A percentile compares a stretch with the other conserved stretches of the same genome.
Evolutionary conservation across 2,797 vertebrate species (phyloP).

Genomic region (Huso huso): DNA sequence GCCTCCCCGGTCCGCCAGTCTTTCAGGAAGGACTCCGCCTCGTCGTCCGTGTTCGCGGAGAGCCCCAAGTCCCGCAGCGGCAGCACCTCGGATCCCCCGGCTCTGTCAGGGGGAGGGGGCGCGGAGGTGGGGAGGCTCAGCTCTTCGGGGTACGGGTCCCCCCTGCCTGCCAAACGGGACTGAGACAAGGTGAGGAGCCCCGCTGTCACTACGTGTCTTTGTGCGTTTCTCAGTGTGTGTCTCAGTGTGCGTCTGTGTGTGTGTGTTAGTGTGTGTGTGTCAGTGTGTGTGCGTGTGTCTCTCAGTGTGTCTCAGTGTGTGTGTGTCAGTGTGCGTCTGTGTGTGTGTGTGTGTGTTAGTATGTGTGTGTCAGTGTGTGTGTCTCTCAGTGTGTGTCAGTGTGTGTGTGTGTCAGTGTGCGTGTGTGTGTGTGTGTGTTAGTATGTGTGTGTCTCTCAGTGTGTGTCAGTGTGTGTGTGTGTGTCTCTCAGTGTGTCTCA

Average conservation of each 20-base stretch:
- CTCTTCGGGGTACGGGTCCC: conserved; percentile 67
- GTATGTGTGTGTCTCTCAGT: conserved; percentile 2
- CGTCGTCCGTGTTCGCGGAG: conserved; percentile 84
- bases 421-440: conserved; percentile 10
- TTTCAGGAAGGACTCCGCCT: conserved; percentile 91
- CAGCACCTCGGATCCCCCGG: conserved; percentile 74
- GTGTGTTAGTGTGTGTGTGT: neutral
- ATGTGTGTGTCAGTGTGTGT: neutral
- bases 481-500: conserved; percentile 15
- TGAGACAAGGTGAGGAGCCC: conserved; percentile 71
- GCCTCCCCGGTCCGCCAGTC: conserved; percentile 85
- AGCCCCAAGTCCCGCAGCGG: conserved; percentile 76
- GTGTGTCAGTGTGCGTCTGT: neutral
- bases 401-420: conserved; percentile 22
- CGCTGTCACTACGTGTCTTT: neutral
- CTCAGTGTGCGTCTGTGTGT: neutral
- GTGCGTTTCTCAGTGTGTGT: conserved; percentile 9
- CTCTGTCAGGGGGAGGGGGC: conserved; percentile 65
- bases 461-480: neutral
- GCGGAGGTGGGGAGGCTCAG: conserved; percentile 51
- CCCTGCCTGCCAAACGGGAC: conserved; percentile 74
- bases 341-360: neutral
- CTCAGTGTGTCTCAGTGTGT: neutral
- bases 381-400: conserved; percentile 4
- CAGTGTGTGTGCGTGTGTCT: conserved; percentile 8